Conservation (phyloP, 2,797 vertebrate genomes). For the Paratrypauchen microcephalus region DNA sequence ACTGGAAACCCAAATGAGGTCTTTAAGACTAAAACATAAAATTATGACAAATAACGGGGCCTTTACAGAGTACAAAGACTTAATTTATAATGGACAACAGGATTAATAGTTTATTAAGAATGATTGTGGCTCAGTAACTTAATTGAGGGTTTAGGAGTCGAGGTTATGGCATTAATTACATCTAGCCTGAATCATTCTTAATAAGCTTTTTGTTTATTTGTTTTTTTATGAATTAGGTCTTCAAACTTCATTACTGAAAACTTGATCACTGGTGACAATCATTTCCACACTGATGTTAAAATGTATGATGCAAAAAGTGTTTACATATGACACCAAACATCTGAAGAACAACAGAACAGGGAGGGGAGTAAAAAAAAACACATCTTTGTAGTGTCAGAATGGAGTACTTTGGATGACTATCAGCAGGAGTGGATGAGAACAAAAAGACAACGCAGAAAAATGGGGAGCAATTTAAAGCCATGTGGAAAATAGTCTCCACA, state of each 20-base stretch:
- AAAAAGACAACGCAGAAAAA: slow-evolving; percentile 25
- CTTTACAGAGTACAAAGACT: too few relatives aligned
- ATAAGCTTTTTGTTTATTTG: too few relatives aligned
- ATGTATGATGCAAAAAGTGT: slow-evolving; percentile 55
- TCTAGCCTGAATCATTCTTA: too few relatives aligned
- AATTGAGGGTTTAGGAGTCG: too few relatives aligned
- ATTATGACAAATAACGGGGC: too few relatives aligned
- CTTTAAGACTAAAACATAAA: too few relatives aligned
- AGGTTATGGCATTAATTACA: too few relatives aligned
- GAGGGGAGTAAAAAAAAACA: slow-evolving; percentile 40
- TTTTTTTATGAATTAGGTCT: too few relatives aligned
- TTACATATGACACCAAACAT: slow-evolving; percentile 21
- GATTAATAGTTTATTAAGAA: too few relatives aligned
- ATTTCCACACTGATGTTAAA: slow-evolving; percentile 54
- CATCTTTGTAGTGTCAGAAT: slow-evolving; percentile 49
- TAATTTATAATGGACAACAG: too few relatives aligned
- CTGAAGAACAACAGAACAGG: slow-evolving; percentile 19
- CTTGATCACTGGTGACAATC: slow-evolving; percentile 40
- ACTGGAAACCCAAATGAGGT: too few relatives aligned
- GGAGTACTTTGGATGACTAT: slow-evolving; percentile 32
- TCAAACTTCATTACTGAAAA: slow-evolving; percentile 1
- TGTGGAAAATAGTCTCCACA: slow-evolving; percentile 22
- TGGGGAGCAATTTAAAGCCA: slow-evolving; percentile 25
- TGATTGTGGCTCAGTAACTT: too few relatives aligned
- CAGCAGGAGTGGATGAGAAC: slow-evolving; percentile 23